Percentiles rank a stretch among this genome's conserved stretches.
Conservation (phyloP, 1,140 invertebrate genomes). For the Pseudomyrmex flavicornis region DNA sequence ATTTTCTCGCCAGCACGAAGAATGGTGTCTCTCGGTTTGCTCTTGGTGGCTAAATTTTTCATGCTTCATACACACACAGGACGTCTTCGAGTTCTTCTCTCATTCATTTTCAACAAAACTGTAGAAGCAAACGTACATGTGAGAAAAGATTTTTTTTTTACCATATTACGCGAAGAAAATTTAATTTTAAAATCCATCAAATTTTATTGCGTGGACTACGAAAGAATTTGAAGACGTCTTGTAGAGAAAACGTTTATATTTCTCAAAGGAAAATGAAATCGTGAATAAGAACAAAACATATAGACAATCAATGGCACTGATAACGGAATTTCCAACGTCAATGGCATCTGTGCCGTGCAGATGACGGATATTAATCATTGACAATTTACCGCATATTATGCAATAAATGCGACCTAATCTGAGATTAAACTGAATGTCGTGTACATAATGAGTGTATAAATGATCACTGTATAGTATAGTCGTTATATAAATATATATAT, state of each 20-base stretch:
- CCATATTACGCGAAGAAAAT: not conserved
- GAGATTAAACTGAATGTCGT: slow-evolving; percentile 61
- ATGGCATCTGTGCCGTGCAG: slow-evolving; percentile 3
- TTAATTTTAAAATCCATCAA: not conserved
- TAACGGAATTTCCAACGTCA: slow-evolving; percentile 35
- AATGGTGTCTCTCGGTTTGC: not conserved
- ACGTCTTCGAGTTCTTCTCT: not conserved
- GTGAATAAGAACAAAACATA: slow-evolving; percentile 17
- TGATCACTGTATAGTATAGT: slow-evolving; percentile 67
- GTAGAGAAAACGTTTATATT: not conserved
- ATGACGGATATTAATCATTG: slow-evolving; percentile 40
- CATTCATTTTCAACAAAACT: not conserved
- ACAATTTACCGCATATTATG: slow-evolving; percentile 37
- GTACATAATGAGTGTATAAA: slow-evolving; percentile 72
- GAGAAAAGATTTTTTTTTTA: not conserved
- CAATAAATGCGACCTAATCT: slow-evolving; percentile 52
- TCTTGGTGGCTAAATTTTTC: not conserved
- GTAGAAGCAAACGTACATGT: not conserved
- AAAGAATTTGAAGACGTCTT: not conserved
- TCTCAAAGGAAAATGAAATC: not conserved
- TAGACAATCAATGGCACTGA: slow-evolving; percentile 57
- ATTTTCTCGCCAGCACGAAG: not conserved
- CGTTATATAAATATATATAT: no score
- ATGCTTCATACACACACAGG: not conserved
- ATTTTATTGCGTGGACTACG: not conserved